Evolutionary conservation across 2,113 vertebrate species (phyloP).

Genomic region (Oceanodroma tethys): DNA sequence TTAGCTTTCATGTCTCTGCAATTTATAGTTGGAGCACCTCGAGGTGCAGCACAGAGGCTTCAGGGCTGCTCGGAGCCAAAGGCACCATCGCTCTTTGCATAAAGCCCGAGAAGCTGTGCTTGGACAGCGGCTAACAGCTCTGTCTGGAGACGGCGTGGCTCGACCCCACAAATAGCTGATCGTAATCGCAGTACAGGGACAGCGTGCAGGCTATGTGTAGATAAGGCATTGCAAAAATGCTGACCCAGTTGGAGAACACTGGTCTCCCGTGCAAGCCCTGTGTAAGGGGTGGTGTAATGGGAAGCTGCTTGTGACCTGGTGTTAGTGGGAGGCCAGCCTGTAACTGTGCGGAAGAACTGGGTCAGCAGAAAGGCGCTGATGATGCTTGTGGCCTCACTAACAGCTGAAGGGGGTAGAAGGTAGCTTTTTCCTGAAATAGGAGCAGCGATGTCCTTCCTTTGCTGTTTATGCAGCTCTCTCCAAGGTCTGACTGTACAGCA

Average conservation of each 20-base stretch:
- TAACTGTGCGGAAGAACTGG: not conserved
- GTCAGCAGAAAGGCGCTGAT: not conserved
- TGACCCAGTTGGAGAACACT: not conserved
- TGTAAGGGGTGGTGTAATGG: not conserved
- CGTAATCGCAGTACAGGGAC: accelerated
- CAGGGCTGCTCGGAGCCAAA: not conserved
- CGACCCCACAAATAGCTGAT: not conserved
- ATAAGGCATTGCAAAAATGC: not conserved
- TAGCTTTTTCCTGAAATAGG: not conserved
- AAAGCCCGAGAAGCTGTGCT: accelerated
- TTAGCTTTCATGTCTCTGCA: not conserved
- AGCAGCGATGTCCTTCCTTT: not conserved
- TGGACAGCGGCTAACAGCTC: not conserved
- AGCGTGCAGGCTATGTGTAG: accelerated
- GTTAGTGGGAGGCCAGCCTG: accelerated
- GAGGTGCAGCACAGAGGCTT: not conserved
- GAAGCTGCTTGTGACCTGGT: not conserved
- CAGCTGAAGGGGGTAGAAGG: not conserved
- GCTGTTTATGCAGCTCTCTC: not conserved
- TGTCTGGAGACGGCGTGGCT: not conserved
- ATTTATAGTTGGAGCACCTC: not conserved
- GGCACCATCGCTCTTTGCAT: accelerated
- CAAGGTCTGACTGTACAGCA: not conserved
- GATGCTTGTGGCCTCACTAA: accelerated
- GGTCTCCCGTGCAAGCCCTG: not conserved